phyloP scores from a whole-genome alignment of 2,113 vertebrate genomes.

The Butorides virescens region DNA sequence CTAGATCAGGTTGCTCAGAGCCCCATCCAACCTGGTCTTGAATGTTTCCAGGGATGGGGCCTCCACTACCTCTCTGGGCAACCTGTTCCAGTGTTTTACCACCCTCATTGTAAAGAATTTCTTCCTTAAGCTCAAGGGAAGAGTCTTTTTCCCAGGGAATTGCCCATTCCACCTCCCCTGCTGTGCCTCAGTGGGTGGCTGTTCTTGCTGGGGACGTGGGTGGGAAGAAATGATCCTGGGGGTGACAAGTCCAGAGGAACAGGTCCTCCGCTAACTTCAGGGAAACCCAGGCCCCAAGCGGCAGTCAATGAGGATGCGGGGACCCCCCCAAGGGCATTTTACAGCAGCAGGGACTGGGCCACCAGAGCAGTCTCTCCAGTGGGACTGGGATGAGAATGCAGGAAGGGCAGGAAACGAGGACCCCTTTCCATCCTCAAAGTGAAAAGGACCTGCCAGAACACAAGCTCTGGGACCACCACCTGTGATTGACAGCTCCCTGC shows the following conservation, averaged over 20 bases:
- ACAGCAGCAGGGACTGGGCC: no score
- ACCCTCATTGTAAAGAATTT: no score
- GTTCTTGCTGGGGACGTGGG: neutral
- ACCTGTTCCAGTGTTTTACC: no score
- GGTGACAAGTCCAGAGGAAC: neutral
- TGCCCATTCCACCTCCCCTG: neutral
- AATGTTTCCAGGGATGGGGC: no score
- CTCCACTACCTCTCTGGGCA: no score
- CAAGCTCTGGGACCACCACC: neutral
- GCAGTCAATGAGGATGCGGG: fast-evolving
- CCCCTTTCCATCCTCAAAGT: neutral
- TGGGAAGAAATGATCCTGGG: neutral
- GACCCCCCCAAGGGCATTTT: neutral
- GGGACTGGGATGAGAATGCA: neutral
- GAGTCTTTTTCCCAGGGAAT: neutral
- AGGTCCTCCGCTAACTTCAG: neutral
- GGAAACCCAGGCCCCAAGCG: neutral
- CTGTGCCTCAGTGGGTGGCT: neutral
- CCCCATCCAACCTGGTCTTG: no score
- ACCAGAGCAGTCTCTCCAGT: neutral
- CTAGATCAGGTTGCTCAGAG: no score
- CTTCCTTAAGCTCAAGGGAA: neutral
- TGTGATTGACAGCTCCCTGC: neutral
- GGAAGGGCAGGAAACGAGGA: neutral
- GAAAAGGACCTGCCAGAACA: neutral